Evolutionary conservation across 1,140 invertebrate species (phyloP).

Genomic region (Chelonus insularis): DNA sequence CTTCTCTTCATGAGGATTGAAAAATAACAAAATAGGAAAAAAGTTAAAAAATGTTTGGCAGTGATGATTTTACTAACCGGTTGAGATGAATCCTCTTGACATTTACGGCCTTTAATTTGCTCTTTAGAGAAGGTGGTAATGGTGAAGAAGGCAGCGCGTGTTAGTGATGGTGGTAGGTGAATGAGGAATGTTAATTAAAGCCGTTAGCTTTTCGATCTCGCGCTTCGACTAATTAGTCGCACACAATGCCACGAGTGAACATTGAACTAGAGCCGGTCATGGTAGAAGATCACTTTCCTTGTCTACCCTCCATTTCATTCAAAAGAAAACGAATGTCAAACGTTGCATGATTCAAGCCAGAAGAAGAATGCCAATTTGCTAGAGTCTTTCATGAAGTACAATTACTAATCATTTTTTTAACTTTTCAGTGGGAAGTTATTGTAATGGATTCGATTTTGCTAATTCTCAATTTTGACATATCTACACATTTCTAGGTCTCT

Average conservation of each 20-base stretch:
- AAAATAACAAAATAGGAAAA: neutral
- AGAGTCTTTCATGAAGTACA: too few relatives aligned
- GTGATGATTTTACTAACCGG: constrained; percentile 27
- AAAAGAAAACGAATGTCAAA: constrained; percentile 47
- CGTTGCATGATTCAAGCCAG: constrained; percentile 36
- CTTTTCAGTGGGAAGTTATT: too few relatives aligned
- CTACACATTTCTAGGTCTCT: too few relatives aligned
- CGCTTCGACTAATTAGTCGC: constrained; percentile 59
- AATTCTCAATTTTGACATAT: too few relatives aligned
- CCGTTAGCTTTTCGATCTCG: constrained; percentile 57
- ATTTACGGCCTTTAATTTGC: constrained; percentile 58
- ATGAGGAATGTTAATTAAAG: constrained; percentile 61
- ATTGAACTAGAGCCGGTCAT: constrained; percentile 35
- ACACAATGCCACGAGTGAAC: constrained; percentile 48
- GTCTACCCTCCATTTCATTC: constrained; percentile 40
- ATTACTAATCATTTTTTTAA: too few relatives aligned
- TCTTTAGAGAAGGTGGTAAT: constrained; percentile 44
- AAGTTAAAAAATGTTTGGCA: neutral
- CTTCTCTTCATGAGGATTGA: too few relatives aligned
- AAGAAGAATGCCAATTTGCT: constrained; percentile 57
- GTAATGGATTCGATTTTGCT: too few relatives aligned
- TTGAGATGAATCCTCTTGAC: constrained; percentile 44
- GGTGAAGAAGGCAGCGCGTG: constrained; percentile 13
- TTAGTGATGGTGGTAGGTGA: constrained; percentile 41
- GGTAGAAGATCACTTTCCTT: constrained; percentile 52